Conservation (phyloP, 2,797 vertebrate species). For the Ceryle rudis region DNA sequence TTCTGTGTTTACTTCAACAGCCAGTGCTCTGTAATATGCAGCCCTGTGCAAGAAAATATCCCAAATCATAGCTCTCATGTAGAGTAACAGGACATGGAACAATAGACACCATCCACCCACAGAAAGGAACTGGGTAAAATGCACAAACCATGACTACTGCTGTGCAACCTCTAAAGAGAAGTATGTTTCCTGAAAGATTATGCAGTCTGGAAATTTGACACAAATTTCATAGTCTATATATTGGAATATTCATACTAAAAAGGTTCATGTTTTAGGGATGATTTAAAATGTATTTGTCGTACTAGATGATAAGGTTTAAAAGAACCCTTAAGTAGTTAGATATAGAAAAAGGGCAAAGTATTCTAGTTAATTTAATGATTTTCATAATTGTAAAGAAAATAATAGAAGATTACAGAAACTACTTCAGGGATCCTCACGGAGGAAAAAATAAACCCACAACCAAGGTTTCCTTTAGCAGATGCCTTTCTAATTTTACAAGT, state of each 20-base stretch:
- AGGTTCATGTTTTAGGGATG: background rate
- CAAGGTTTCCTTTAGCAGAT: background rate
- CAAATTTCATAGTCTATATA: background rate
- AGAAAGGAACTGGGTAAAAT: background rate
- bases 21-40: background rate
- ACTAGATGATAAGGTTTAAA: background rate
- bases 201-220: background rate
- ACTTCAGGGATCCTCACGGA: background rate
- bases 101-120: background rate
- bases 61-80: fast-evolving
- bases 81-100: background rate
- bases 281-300: background rate
- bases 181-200: background rate
- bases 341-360: background rate
- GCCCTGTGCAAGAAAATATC: background rate
- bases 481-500: background rate
- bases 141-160: background rate
- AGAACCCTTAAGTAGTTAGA: background rate
- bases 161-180: background rate
- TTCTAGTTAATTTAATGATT: background rate
- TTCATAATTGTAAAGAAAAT: background rate
- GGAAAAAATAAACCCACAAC: background rate
- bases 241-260: background rate
- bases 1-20: background rate
- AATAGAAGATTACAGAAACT: background rate